Percentiles rank a stretch among this genome's conserved stretches.
phyloP scores from a whole-genome alignment of 2,797 vertebrate genomes.

The Aeoliscus strigatus region DNA sequence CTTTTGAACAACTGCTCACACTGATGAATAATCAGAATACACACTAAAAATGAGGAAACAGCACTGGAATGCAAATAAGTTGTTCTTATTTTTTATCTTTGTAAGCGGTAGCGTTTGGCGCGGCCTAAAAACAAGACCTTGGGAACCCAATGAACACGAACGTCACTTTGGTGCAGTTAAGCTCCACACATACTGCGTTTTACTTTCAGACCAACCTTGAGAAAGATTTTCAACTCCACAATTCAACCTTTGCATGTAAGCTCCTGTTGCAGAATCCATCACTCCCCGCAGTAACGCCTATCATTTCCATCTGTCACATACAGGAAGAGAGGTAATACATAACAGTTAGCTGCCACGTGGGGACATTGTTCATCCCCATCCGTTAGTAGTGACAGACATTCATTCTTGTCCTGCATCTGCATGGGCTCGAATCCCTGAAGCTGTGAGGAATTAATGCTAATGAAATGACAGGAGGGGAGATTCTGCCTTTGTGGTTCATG shows the following conservation, averaged over 20 bases:
- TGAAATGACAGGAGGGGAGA: slow-evolving; percentile 33
- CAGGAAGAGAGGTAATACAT: slow-evolving; percentile 47
- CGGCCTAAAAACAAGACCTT: slow-evolving; percentile 34
- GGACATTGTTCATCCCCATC: slow-evolving; percentile 58
- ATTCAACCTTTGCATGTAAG: slow-evolving; percentile 41
- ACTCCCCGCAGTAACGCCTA: slow-evolving; percentile 39
- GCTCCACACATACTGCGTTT: slow-evolving; percentile 43
- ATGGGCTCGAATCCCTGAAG: too few relatives aligned
- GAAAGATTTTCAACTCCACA: slow-evolving; percentile 41
- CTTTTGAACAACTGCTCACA: too few relatives aligned
- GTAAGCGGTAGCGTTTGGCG: slow-evolving; percentile 16
- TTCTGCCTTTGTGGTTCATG: slow-evolving; percentile 25
- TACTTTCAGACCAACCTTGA: slow-evolving; percentile 59
- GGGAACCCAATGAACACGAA: slow-evolving; percentile 37
- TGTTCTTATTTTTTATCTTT: slow-evolving; percentile 18
- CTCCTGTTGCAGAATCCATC: slow-evolving; percentile 50
- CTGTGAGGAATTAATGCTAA: slow-evolving; percentile 29
- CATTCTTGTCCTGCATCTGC: slow-evolving; percentile 27
- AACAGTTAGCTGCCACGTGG: slow-evolving; percentile 58
- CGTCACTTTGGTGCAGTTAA: slow-evolving; percentile 48
- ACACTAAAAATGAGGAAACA: too few relatives aligned
- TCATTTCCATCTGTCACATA: slow-evolving; percentile 64
- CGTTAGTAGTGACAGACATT: slow-evolving; percentile 40
- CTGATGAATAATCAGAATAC: too few relatives aligned
- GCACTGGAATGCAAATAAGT: slow-evolving; percentile 7